Conservation (phyloP, 2,797 vertebrate genomes). For the Geotrypetes seraphini region DNA sequence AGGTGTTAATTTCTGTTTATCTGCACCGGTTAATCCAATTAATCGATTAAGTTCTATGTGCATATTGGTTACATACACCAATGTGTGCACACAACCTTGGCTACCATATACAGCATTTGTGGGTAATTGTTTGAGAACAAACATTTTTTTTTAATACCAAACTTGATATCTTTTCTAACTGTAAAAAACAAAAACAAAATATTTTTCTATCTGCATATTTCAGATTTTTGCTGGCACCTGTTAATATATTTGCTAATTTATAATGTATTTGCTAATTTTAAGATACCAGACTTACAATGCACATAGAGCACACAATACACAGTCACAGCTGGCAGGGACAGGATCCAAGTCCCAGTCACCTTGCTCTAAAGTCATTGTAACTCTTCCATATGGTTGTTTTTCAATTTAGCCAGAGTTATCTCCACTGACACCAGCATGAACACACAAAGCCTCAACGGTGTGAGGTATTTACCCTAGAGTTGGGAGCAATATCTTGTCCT, state of each 20-base stretch:
- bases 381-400: constrained; percentile 1
- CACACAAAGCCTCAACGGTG: not conserved
- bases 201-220: not conserved
- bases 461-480: not conserved
- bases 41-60: too few relatives aligned
- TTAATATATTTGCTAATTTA: not conserved
- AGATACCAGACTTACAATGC: not conserved
- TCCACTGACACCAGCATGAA: not conserved
- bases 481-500: constrained; percentile 12
- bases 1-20: too few relatives aligned
- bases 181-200: not conserved
- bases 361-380: not conserved
- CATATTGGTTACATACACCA: too few relatives aligned
- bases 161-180: not conserved
- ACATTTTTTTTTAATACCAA: too few relatives aligned
- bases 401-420: constrained; percentile 1
- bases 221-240: fast-evolving
- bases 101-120: too few relatives aligned
- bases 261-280: not conserved
- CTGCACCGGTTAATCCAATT: too few relatives aligned
- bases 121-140: too few relatives aligned
- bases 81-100: too few relatives aligned
- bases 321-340: fast-evolving
- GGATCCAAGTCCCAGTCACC: not conserved
- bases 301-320: not conserved